Conservation (phyloP, 2,888 invertebrate species). For the Plebejus melissa region DNA sequence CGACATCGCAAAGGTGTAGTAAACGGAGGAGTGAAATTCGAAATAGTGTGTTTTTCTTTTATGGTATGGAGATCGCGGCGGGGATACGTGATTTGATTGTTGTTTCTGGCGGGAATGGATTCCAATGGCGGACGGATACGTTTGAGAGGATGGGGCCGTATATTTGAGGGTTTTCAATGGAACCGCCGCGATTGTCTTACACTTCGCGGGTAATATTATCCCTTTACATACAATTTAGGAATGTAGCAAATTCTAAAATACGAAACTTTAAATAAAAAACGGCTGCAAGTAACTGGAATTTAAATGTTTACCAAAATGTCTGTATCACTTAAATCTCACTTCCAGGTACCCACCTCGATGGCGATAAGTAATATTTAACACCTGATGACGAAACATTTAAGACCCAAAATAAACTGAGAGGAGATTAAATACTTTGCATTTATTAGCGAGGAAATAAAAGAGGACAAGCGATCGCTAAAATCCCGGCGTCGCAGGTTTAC, state of each 20-base stretch:
- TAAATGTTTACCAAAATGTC: not conserved
- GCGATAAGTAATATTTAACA: conserved; percentile 12
- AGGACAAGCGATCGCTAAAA: conserved; percentile 6
- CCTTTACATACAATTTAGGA: not conserved
- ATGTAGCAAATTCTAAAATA: not conserved
- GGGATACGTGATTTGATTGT: conserved; percentile 50
- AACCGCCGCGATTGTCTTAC: conserved; percentile 19
- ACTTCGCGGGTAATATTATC: not conserved
- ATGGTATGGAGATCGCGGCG: conserved; percentile 52
- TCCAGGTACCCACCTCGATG: not conserved
- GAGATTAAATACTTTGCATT: conserved; percentile 4
- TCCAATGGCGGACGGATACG: conserved; percentile 45
- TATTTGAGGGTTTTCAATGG: conserved; percentile 30
- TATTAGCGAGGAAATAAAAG: conserved; percentile 13
- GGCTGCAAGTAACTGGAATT: not conserved
- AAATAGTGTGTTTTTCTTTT: conserved; percentile 52
- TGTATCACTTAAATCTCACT: not conserved
- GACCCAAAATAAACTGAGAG: not conserved
- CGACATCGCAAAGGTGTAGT: conserved; percentile 57
- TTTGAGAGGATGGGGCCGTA: conserved; percentile 34
- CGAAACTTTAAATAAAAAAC: not conserved
- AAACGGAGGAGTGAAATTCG: conserved; percentile 53
- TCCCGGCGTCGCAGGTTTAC: conserved; percentile 56
- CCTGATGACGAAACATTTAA: conserved; percentile 8
- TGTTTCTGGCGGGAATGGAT: conserved; percentile 45